Evolutionary conservation across 1,140 invertebrate genomes (phyloP).

Genomic region (Drosophila mojavensis): DNA sequence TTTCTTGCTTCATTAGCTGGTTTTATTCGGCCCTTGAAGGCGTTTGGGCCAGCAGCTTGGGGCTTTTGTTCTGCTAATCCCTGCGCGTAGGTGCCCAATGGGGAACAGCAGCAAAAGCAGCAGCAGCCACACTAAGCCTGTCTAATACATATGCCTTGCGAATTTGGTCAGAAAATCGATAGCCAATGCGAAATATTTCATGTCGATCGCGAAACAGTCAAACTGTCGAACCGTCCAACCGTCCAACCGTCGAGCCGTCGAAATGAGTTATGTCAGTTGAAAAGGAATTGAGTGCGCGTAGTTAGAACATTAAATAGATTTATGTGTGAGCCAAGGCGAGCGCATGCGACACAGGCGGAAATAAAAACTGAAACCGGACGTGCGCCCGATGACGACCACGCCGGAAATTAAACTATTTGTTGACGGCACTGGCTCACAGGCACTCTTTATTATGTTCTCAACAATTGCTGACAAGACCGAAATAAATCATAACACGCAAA

Average conservation of each 20-base stretch:
- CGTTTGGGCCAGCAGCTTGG: slow-evolving; percentile 27
- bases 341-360: slow-evolving; percentile 50
- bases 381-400: slow-evolving; percentile 58
- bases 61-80: slow-evolving; percentile 56
- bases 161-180: slow-evolving; percentile 41
- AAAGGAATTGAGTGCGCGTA: slow-evolving; percentile 14
- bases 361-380: slow-evolving; percentile 80
- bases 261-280: slow-evolving; percentile 50
- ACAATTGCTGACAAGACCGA: slow-evolving; percentile 31
- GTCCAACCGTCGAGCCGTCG: slow-evolving; percentile 4
- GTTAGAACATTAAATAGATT: slow-evolving; percentile 52
- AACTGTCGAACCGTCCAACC: slow-evolving; percentile 5
- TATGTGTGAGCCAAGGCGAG: slow-evolving; percentile 43
- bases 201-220: slow-evolving; percentile 17
- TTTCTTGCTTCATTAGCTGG: slow-evolving; percentile 79
- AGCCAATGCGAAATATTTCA: slow-evolving; percentile 14
- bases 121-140: slow-evolving; percentile 46
- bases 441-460: slow-evolving; percentile 28
- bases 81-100: slow-evolving; percentile 20
- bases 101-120: background rate
- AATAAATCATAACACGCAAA: slow-evolving; percentile 13
- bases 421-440: slow-evolving; percentile 35
- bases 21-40: slow-evolving; percentile 57
- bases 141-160: slow-evolving; percentile 63
- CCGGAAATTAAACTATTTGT: slow-evolving; percentile 83